Conservation (phyloP, 2,888 invertebrate species). For the Seira ritae region DNA sequence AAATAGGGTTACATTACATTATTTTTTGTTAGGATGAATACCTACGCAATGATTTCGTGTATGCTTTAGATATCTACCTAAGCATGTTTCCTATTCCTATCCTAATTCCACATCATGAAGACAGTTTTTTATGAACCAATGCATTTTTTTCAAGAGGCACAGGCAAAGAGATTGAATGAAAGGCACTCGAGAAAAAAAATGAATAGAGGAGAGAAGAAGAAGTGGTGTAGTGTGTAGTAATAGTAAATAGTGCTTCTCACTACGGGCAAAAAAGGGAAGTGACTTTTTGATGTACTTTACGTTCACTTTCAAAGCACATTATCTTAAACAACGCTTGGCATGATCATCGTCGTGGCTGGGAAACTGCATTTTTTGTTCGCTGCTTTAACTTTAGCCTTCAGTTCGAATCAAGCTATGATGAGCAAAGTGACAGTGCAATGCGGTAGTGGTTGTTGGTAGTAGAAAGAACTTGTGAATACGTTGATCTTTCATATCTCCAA, state of each 20-base stretch:
- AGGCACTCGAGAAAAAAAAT: conserved; percentile 39
- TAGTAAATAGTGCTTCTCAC: neutral
- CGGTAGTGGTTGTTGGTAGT: conserved; percentile 48
- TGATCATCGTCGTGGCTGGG: conserved; percentile 28
- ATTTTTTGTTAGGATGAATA: too few species aligned
- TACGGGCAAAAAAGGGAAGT: neutral
- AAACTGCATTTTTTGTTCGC: conserved; percentile 49
- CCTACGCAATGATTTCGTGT: neutral
- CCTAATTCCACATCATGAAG: neutral
- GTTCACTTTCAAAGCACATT: conserved; percentile 59
- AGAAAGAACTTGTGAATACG: conserved; percentile 30
- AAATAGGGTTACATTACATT: neutral
- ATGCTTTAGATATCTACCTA: neutral
- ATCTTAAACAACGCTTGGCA: conserved; percentile 46
- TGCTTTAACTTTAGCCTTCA: conserved; percentile 50
- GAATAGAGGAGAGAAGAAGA: conserved; percentile 52
- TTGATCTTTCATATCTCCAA: conserved; percentile 41
- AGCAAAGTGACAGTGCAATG: conserved; percentile 62
- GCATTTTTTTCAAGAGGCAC: conserved; percentile 21
- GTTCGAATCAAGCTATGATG: conserved; percentile 52
- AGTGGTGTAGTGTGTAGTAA: neutral
- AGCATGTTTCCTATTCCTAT: neutral
- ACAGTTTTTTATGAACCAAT: neutral
- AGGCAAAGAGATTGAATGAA: conserved; percentile 9
- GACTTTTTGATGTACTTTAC: conserved; percentile 31